phyloP scores from a whole-genome alignment of 1,140 invertebrate species.

The Drosophila subobscura region DNA sequence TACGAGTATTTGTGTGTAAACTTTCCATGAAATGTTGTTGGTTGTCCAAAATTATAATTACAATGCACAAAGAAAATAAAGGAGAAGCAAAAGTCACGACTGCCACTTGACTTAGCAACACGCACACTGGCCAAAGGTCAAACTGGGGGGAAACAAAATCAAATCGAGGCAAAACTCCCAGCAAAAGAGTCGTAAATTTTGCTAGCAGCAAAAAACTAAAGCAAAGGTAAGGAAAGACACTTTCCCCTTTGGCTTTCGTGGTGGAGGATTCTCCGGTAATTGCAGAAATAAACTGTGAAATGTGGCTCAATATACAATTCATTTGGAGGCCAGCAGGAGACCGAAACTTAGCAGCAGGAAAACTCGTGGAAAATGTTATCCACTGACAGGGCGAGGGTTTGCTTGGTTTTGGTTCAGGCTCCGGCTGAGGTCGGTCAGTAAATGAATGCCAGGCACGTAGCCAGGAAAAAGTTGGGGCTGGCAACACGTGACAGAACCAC shows the following conservation, averaged over 20 bases:
- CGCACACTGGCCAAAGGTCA: conserved; percentile 58
- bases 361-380: conserved; percentile 13
- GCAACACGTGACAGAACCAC: conserved; percentile 38
- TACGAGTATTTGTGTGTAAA: conserved; percentile 23
- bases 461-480: conserved; percentile 9
- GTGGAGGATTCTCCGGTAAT: conserved; percentile 19
- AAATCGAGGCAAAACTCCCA: conserved; percentile 19
- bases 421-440: conserved; percentile 20
- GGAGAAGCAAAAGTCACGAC: background rate
- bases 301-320: conserved; percentile 50
- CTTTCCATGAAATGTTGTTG: conserved; percentile 64
- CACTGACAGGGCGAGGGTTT: conserved; percentile 5
- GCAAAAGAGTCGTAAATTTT: conserved; percentile 39
- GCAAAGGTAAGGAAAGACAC: conserved; percentile 37
- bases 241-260: background rate
- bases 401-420: too few species aligned
- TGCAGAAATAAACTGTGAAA: conserved; percentile 50
- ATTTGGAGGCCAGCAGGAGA: conserved; percentile 24
- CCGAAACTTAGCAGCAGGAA: conserved; percentile 22
- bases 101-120: conserved; percentile 59
- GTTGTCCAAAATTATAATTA: conserved; percentile 42
- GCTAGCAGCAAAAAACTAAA: conserved; percentile 5
- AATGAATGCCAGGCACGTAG: conserved; percentile 34
- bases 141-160: conserved; percentile 25
- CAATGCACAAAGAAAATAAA: conserved; percentile 43